These are phyloP conservation scores for Actinostola sp. DNA, from an alignment of 92 coral and sea anemone species.

Conservation along the genomic window DNA sequence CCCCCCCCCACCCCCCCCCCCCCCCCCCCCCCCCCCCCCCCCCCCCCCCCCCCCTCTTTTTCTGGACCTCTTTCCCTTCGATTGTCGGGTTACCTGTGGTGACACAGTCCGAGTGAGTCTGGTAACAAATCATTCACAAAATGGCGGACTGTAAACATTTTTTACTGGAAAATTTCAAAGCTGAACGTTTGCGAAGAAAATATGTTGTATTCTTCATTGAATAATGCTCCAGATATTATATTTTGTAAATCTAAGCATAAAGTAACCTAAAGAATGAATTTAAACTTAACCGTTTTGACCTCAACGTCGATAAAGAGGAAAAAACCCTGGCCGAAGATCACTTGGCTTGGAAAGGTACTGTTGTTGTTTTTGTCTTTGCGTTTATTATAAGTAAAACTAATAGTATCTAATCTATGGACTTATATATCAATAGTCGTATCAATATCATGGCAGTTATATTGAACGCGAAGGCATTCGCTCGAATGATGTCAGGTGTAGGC, in stretches of 20 bases:
- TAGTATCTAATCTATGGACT: background rate
- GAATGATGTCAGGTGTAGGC: too few species aligned
- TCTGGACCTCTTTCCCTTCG: background rate
- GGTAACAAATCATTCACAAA: conserved; percentile 21
- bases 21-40: background rate
- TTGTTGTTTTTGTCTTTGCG: too few species aligned
- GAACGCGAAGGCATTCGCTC: too few species aligned
- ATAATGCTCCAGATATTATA: background rate
- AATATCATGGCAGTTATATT: background rate
- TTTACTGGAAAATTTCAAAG: conserved; percentile 31
- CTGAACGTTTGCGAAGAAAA: conserved; percentile 1
- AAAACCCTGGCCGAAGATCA: conserved; percentile 92
- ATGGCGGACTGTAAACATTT: conserved; percentile 50
- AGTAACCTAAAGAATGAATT: conserved; percentile 57
- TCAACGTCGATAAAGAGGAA: conserved; percentile 92
- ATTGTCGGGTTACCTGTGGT: conserved; percentile 10
- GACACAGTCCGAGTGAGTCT: conserved; percentile 11
- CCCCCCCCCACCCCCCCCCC: background rate
- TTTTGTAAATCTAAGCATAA: background rate
- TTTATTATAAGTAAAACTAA: too few species aligned
- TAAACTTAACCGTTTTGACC: conserved; percentile 75
- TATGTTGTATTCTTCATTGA: background rate
- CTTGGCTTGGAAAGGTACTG: conserved; percentile 93
- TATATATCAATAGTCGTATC: too few species aligned
- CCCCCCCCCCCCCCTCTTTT: background rate